These are phyloP conservation scores for Falco berigora DNA, from an alignment of 2,797 vertebrate genomes.

Conservation along the genomic window DNA sequence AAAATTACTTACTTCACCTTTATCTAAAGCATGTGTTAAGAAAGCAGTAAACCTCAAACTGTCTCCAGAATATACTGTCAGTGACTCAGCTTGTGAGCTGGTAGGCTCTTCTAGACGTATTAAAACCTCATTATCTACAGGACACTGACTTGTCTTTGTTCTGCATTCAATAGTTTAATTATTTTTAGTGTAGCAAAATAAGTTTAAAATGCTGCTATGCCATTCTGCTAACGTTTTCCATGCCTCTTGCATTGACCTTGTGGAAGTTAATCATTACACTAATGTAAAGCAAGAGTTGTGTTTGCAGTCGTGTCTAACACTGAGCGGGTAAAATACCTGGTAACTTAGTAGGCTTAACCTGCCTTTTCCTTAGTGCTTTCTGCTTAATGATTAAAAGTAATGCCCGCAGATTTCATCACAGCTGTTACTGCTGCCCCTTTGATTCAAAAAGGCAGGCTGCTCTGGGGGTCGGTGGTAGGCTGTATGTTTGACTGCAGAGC, in stretches of 20 bases:
- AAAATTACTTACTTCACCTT: background rate
- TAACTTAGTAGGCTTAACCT: background rate
- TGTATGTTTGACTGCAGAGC: background rate
- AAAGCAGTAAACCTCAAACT: background rate
- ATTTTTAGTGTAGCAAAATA: background rate
- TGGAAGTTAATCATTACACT: background rate
- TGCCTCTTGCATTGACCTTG: background rate
- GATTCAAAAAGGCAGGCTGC: background rate
- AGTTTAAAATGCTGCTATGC: background rate
- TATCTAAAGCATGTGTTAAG: background rate
- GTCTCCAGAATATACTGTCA: background rate
- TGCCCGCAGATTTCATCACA: background rate
- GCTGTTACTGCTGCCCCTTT: background rate
- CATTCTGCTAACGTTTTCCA: background rate
- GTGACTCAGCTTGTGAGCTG: background rate
- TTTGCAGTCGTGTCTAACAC: background rate
- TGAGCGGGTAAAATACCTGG: background rate
- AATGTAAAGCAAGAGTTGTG: background rate
- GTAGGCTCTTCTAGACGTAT: background rate
- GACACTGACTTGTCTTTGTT: background rate
- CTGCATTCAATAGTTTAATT: background rate
- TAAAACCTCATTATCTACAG: background rate
- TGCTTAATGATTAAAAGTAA: background rate
- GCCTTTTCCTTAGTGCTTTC: background rate
- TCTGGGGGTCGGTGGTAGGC: accelerated